phyloP scores from a whole-genome alignment of 2,888 invertebrate species.

The Lasius platythorax region DNA sequence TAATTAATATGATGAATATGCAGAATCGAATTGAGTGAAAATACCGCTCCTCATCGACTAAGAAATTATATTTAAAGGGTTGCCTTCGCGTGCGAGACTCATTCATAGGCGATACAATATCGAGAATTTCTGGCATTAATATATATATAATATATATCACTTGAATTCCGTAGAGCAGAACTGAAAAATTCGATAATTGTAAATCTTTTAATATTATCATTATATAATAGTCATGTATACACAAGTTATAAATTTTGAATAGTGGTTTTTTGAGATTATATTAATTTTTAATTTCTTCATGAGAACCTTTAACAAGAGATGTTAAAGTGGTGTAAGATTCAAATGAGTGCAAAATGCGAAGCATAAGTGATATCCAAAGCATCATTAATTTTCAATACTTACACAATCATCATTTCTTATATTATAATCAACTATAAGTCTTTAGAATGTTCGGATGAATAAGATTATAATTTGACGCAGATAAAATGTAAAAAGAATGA shows the following conservation, averaged over 20 bases:
- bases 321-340: too few relatives aligned
- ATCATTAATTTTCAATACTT: neutral
- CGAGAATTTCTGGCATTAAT: slow-evolving; percentile 24
- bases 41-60: neutral
- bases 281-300: neutral
- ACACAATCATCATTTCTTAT: neutral
- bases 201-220: neutral
- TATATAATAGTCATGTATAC: neutral
- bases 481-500: neutral
- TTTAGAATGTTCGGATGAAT: neutral
- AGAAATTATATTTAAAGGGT: neutral
- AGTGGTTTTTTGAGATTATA: neutral
- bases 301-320: neutral
- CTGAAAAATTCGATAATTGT: slow-evolving; percentile 24
- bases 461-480: neutral
- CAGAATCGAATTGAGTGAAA: neutral
- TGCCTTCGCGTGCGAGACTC: slow-evolving; percentile 6
- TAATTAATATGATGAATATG: too few relatives aligned
- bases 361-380: neutral
- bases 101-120: slow-evolving; percentile 27
- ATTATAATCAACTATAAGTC: neutral
- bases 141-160: neutral
- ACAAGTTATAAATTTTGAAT: neutral
- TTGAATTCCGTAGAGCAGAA: neutral
- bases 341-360: neutral